Base-by-base conservation (phyloP, 2,797 vertebrate genomes). In the Bradypodion pumilum region DNA sequence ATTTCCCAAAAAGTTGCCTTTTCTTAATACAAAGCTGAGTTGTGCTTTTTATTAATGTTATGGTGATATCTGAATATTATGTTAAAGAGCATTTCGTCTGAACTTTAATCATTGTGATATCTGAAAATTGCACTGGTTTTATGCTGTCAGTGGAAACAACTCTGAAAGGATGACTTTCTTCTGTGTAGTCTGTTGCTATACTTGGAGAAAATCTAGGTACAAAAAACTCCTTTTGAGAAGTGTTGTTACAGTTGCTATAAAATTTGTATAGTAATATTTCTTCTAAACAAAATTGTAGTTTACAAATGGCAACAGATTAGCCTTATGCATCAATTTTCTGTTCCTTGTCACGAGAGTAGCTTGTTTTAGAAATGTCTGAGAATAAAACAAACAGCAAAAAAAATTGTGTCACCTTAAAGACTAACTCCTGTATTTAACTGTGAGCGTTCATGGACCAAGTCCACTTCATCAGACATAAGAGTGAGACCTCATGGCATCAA, bases 171-270 rank as follows among this genome's bases (percentile, higher is more conserved):
- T 80, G 72, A 82, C 74, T 89, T 62, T 60, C 74, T 87, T 79
- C 21, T 59, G 5, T 90, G 3, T 85, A 62, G 88, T 91, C 78
- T 88, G 74, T 75, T 90, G 85, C 78, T 87, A 2, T 88, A 6
- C 80, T 85, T 86, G 62, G 79, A 81, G 29, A 63, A 85, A 72
- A 84, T 83, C 7, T 87, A 83, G 16, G 16, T 82, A 35, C 86
- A 10, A 2, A 84, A 66, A 79, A 46, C 75, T 86, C 63, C 87
- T 35, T 60, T 25, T 10, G 49, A n/a, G n/a, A 60, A 86, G 89
- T 83, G 37, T 78, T 69, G 89, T 82, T 82, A 91, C 88, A 89
- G 62, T 84, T 91, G 62, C 88, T 92, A 86, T 32, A 89, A n/a
- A 56, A 63, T 86, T 73, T 56, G 77, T 87, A 83, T 76, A 80